Percentiles rank a stretch among this genome's conserved stretches.
Conservation (phyloP, 2,888 invertebrate species). For the Gisinianus flammeolus region DNA sequence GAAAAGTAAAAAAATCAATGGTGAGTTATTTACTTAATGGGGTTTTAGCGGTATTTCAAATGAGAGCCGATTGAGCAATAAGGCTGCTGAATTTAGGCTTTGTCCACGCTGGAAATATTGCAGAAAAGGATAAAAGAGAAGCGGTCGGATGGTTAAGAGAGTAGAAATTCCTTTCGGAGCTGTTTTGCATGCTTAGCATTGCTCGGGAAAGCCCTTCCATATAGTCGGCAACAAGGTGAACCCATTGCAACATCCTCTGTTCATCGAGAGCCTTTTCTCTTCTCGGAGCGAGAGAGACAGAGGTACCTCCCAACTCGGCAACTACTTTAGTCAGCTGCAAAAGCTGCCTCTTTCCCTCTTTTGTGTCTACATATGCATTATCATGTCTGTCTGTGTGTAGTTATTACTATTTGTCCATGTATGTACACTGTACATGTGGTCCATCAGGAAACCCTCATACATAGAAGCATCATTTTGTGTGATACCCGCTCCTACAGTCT, state of each 20-base stretch:
- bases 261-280: constrained; percentile 17
- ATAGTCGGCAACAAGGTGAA: constrained; percentile 41
- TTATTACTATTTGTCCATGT: not conserved
- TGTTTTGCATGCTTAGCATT: constrained; percentile 58
- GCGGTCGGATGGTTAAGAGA: constrained; percentile 40
- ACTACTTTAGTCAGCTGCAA: constrained; percentile 31
- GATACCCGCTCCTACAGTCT: constrained; percentile 29
- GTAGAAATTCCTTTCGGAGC: constrained; percentile 51
- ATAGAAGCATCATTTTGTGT: constrained; percentile 11
- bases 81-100: constrained; percentile 42
- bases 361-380: not conserved
- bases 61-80: constrained; percentile 35
- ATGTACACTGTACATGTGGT: constrained; percentile 17
- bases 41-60: constrained; percentile 28
- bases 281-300: constrained; percentile 4
- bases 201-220: constrained; percentile 57
- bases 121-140: constrained; percentile 21
- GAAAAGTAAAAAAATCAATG: constrained; percentile 1
- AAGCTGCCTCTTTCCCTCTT: not conserved
- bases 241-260: constrained; percentile 42
- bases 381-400: not conserved
- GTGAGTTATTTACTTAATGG: constrained; percentile 24
- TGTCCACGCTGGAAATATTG: constrained; percentile 38
- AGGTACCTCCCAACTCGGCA: constrained; percentile 32
- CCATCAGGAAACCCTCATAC: constrained; percentile 11